A percentile compares a stretch with the other conserved stretches of the same genome.
Evolutionary conservation across 2,888 invertebrate species (phyloP).

Genomic region (Sphecodes monilicornis): DNA sequence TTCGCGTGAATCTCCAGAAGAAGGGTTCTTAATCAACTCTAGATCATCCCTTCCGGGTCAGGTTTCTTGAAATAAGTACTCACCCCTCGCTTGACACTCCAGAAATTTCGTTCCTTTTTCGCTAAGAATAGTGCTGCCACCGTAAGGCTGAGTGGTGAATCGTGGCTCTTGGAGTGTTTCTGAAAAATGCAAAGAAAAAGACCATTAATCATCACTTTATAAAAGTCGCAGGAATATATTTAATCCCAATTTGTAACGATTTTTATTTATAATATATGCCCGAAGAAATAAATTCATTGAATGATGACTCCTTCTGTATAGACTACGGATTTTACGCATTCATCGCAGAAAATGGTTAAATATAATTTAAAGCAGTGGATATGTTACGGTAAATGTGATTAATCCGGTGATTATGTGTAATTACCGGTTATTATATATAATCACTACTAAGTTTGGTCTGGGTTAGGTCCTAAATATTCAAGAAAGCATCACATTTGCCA

Average conservation of each 20-base stretch:
- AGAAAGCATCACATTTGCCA: too few species aligned
- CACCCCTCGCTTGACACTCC: slow-evolving; percentile 96
- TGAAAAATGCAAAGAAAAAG: slow-evolving; percentile 80
- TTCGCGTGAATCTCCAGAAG: background rate
- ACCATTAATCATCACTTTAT: background rate
- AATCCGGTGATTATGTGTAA: too few species aligned
- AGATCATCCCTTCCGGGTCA: slow-evolving; percentile 37
- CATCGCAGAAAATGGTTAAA: too few species aligned
- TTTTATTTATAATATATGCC: background rate
- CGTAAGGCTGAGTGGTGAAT: slow-evolving; percentile 94
- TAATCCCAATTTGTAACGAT: too few species aligned
- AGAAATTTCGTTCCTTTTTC: slow-evolving; percentile 96
- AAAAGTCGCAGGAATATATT: background rate
- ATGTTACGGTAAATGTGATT: too few species aligned
- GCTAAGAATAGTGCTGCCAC: slow-evolving; percentile 93
- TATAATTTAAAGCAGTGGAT: too few species aligned
- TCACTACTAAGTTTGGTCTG: too few species aligned
- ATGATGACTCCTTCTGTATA: too few species aligned
- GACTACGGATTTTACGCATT: too few species aligned
- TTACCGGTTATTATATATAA: too few species aligned
- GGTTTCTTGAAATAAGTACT: slow-evolving; percentile 47
- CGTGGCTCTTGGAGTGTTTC: slow-evolving; percentile 92
- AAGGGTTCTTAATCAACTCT: slow-evolving; percentile 34
- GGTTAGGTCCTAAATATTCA: too few species aligned
- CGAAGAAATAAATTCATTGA: too few species aligned